A percentile compares a stretch with the other conserved stretches of the same genome.
phyloP scores from a whole-genome alignment of 1,140 invertebrate genomes.

The Chelonus insularis region DNA sequence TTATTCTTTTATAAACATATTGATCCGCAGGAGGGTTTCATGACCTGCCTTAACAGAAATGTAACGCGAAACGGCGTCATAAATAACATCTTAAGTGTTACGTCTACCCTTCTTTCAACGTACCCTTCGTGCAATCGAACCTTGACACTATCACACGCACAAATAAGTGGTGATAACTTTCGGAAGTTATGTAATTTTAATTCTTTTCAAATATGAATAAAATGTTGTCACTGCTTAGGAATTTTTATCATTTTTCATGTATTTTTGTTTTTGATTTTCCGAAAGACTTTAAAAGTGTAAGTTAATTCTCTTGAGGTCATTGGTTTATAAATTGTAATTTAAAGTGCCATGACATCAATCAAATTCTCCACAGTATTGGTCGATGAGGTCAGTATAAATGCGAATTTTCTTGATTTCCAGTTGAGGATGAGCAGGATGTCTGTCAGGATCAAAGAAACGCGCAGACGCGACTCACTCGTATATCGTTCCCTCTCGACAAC shows the following conservation, averaged over 20 bases:
- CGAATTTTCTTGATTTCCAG: too few relatives aligned
- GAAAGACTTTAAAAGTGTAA: too few relatives aligned
- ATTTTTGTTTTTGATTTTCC: too few relatives aligned
- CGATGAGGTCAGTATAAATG: slow-evolving; percentile 22
- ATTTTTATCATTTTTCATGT: too few relatives aligned
- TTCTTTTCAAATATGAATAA: too few relatives aligned
- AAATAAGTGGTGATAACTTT: not conserved
- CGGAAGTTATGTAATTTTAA: too few relatives aligned
- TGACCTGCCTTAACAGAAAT: slow-evolving; percentile 55
- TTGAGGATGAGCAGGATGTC: too few relatives aligned
- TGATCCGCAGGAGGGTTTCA: slow-evolving; percentile 35
- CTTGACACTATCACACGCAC: slow-evolving; percentile 15
- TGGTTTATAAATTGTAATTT: slow-evolving; percentile 55
- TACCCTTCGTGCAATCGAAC: slow-evolving; percentile 22
- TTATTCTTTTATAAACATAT: slow-evolving; percentile 54
- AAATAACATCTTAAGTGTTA: slow-evolving; percentile 57
- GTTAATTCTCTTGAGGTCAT: slow-evolving; percentile 41
- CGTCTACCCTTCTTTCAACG: slow-evolving; percentile 29
- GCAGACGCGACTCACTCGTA: slow-evolving; percentile 45
- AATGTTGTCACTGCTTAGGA: too few relatives aligned
- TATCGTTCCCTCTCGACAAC: slow-evolving; percentile 41
- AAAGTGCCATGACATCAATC: slow-evolving; percentile 60
- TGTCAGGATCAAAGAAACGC: slow-evolving; percentile 60
- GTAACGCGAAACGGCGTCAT: slow-evolving; percentile 52
- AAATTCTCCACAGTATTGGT: slow-evolving; percentile 52